Evolutionary conservation across 2,113 vertebrate species (phyloP), one percentile per base, ranked within the genome.

Genomic region (Alethe diademata): DNA sequence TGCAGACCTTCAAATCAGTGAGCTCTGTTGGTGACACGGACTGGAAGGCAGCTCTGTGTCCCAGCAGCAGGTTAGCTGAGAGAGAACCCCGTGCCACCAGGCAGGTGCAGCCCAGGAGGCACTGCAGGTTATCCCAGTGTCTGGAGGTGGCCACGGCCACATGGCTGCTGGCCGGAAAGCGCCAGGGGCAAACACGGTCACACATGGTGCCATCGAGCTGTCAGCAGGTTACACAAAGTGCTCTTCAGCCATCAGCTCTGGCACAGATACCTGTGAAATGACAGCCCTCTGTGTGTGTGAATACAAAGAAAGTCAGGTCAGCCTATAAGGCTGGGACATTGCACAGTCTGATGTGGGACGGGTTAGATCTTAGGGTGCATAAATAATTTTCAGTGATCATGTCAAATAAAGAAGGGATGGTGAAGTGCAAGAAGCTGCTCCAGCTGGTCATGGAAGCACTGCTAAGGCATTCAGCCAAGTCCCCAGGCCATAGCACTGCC

Each of bases 21-120:
- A n/a, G 14, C 31, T 51, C 10, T 40, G 16, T 6, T 7, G 1
- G 36, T 11, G 42, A 0, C 0, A 1, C 19, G 60, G 26, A 6
- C 54, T 33, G 8, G 4, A 19, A 10, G 58, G 29, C 25, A 48
- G 38, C n/a, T n/a, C 38, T 12, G 2, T 60, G 69, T 12, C 54
- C 56, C 62, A 47, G 35, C 3, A 74, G n/a, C 65, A 57, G 56
- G 22, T 16, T 1, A 40, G 84, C 71, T 40, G n/a, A 38, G 70
- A 22, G 40, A 45, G 1, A 12, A 26, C 1, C 84, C 2, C 3
- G 7, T 9, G 23, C 82, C 65, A 58, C 3, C 51, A 36, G 78
- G 69, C 43, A 69, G 5, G 9, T 3, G 4, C 69, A 51, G 50
- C 35, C 31, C 9, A 2, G 15, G 31, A 79, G 48, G 91, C 66